A percentile compares a stretch with the other conserved stretches of the same genome.
phyloP scores from a whole-genome alignment of 2,888 invertebrate species.

The Augiades crinisus region DNA sequence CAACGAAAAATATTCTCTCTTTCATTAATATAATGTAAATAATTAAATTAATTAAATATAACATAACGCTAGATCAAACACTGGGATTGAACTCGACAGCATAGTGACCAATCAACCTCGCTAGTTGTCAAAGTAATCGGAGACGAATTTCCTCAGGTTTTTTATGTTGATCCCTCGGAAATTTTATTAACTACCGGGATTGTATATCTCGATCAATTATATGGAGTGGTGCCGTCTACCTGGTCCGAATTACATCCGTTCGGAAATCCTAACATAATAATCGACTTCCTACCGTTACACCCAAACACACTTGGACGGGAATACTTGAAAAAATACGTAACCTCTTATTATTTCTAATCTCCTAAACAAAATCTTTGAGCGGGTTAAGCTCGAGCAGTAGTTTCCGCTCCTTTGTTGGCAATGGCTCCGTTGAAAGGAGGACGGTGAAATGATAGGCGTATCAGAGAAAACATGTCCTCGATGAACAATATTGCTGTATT shows the following conservation, averaged over 20 bases:
- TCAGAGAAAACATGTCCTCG: constrained; percentile 20
- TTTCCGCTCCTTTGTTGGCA: constrained; percentile 68
- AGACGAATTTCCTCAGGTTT: constrained; percentile 8
- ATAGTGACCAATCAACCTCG: no score
- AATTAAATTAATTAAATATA: no score
- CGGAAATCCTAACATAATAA: constrained; percentile 71
- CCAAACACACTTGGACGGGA: constrained; percentile 42
- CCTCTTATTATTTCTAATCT: constrained; percentile 65
- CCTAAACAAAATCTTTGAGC: constrained; percentile 53
- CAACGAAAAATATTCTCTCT: no score
- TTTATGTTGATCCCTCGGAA: neutral
- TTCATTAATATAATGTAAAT: no score
- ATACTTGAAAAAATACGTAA: constrained; percentile 51
- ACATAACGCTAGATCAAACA: no score
- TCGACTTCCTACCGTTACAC: constrained; percentile 68
- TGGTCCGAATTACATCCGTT: constrained; percentile 62
- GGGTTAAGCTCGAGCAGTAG: constrained; percentile 59
- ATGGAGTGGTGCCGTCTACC: constrained; percentile 46
- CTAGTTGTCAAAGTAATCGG: constrained; percentile 15
- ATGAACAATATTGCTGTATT: constrained; percentile 4
- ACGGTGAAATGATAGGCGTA: constrained; percentile 24
- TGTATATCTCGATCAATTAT: constrained; percentile 24
- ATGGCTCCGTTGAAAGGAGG: constrained; percentile 26
- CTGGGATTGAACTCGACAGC: no score
- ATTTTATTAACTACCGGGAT: constrained; percentile 25